Base-by-base conservation (phyloP, 92 coral and sea anemone genomes). In the Palythoa heliodiscus region DNA sequence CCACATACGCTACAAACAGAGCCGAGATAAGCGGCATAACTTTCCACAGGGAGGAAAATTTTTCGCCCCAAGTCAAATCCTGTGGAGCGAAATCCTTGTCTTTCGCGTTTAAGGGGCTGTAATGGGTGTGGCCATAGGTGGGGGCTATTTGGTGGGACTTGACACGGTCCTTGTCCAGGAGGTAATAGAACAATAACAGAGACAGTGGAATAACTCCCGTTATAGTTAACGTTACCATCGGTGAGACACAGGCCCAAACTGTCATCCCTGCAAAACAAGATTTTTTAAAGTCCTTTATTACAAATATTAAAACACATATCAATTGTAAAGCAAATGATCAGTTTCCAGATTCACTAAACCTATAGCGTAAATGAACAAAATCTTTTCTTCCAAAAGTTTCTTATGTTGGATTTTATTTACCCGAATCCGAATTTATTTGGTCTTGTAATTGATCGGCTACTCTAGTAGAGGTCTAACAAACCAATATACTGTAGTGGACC, bases 151-250 rank as follows among this genome's bases (percentile, higher is more conserved):
- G 95, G 52, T 90, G 89, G 16, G 98, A 91, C 70, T 92, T 92
- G 77, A 92, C 78, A 38, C 93, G 91, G 58, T 94, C 98, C 80
- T 92, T 94, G 88, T 94, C 92, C 14, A 94, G 90, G 11, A 92
- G 83, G 79, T 92, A 94, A 82, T 94, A 94, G 70, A 85, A 94
- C 14, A 88, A 39, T 54, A 94, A 92, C 37, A 92, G 23, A 20
- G 93, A 83, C 4, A 94, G 86, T 7, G 93, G 77, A 5, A 89
- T 76, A 2, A 87, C 74, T 10, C 93, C 86, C 9, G 90, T 88
- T 47, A 92, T 61, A 17, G 87, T 93, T 60, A 94, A 87, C n/a
- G 98, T 77, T 19, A 87, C 24, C 89, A 90, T 91, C 0, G 98
- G 98, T 23, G 98, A 92, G 9, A 92, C 75, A 25, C 98, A 94